Evolutionary conservation across 2,797 vertebrate genomes (phyloP), one percentile per base, ranked within the genome.

Genomic region (Chiroxiphia lanceolata): DNA sequence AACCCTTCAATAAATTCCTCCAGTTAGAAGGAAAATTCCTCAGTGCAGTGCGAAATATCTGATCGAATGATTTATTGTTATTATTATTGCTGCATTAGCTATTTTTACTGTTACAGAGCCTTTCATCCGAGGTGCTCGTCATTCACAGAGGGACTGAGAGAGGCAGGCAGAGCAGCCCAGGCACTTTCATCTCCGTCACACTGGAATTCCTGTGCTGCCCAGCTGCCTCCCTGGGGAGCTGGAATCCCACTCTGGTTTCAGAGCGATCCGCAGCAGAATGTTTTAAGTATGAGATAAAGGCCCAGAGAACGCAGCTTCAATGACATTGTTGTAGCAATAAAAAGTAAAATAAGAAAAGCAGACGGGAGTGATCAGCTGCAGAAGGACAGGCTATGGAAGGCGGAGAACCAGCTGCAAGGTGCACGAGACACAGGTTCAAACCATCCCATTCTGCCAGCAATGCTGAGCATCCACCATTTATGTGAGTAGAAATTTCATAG

Each of bases 331-430:
- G 83, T 44, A 72, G 81, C 67, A 81, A 93, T 87, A 40, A 65
- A 42, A 29, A 54, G 8, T 8, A 60, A 68, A 54, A 59, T 22
- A 85, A 50, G 40, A 9, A 42, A 38, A 48, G 23, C 3, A 22
- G 61, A 22, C 0, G 3, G 51, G 51, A 91, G 78, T 0, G 40
- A 84, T 81, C 56, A 71, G 79, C 45, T 82, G 86, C 78, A 33
- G 60, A 48, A 86, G 45, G 75, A 76, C 8, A 40, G 76, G 78
- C 61, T 57, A 1, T 1, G 64, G 59, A 85, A 91, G 69, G 83
- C 72, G 69, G 57, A 86, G 40, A 75, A 44, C 74, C 82, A 90
- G 91, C 80, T 93, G 83, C 74, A 89, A 96, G 89, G 80, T 84
- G 45, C 61, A 83, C 0, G 1, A 75, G 60, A 33, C 48, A 36